Evolutionary conservation across 2,888 invertebrate genomes (phyloP).

Genomic region (Dilophus febrilis): DNA sequence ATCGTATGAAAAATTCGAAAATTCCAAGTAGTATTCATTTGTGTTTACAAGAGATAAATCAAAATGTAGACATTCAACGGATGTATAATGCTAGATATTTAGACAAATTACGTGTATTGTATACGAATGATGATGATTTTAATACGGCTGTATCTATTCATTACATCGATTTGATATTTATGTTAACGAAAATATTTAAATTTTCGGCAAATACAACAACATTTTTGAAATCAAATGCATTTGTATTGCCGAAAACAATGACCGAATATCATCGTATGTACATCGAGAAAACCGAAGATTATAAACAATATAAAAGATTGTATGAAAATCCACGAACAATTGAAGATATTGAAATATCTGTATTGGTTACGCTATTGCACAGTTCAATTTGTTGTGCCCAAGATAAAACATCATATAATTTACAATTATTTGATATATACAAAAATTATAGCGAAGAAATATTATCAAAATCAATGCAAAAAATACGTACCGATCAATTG

Average conservation of each 20-base stretch:
- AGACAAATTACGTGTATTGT: slow-evolving; percentile 21
- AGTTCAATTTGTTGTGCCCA: slow-evolving; percentile 43
- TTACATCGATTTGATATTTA: slow-evolving; percentile 23
- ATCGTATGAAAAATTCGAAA: slow-evolving; percentile 40
- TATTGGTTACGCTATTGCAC: slow-evolving; percentile 43
- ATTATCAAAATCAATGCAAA: slow-evolving; percentile 39
- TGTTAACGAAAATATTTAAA: slow-evolving; percentile 20
- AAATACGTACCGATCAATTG: slow-evolving; percentile 40
- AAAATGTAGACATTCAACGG: slow-evolving; percentile 33
- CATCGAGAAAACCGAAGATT: slow-evolving; percentile 8
- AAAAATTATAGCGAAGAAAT: slow-evolving; percentile 51
- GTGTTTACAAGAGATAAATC: slow-evolving; percentile 42
- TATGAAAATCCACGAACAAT: slow-evolving; percentile 26
- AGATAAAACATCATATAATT: slow-evolving; percentile 44
- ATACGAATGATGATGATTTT: slow-evolving; percentile 19
- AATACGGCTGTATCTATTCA: slow-evolving; percentile 21
- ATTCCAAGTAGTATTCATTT: slow-evolving; percentile 40
- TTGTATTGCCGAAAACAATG: slow-evolving; percentile 22
- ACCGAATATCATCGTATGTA: slow-evolving; percentile 20
- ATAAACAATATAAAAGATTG: slow-evolving; percentile 5
- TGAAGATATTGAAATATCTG: slow-evolving; percentile 35
- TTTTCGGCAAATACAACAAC: slow-evolving; percentile 8
- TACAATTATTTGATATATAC: slow-evolving; percentile 52
- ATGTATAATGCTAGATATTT: slow-evolving; percentile 29
- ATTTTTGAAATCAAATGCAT: slow-evolving; percentile 2